Percentiles rank a stretch among this genome's conserved stretches.
These are phyloP conservation scores for Drosophila nikananu DNA, from an alignment of 1,140 invertebrate genomes.

Conservation along the genomic window DNA sequence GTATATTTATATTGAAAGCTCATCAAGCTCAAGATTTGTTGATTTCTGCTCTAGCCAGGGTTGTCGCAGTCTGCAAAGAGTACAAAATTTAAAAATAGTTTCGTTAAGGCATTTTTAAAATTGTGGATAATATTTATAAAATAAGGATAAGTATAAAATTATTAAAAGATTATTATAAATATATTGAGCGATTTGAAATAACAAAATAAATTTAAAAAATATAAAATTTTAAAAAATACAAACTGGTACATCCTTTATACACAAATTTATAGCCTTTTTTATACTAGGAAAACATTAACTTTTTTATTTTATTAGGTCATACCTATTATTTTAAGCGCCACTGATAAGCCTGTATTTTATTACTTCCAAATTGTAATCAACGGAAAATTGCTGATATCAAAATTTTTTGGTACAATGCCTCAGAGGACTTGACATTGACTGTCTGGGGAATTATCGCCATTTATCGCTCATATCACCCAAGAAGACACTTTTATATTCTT, in stretches of 20 bases:
- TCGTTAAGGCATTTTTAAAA: background rate
- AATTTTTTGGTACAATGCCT: background rate
- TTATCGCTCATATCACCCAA: constrained; percentile 34
- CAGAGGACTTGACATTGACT: constrained; percentile 14
- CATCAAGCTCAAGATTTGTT: background rate
- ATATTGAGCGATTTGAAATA: no score
- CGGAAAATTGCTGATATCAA: background rate
- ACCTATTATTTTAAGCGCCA: background rate
- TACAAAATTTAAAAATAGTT: background rate
- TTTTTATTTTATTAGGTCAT: constrained; percentile 2
- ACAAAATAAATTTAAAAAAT: no score
- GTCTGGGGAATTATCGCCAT: constrained; percentile 6
- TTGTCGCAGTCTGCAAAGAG: background rate
- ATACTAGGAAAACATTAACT: background rate
- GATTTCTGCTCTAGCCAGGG: background rate
- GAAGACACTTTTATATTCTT: constrained; percentile 42
- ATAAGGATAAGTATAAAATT: no score
- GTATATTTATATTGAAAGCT: constrained; percentile 6
- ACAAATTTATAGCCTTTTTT: rapidly evolving
- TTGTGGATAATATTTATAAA: no score
- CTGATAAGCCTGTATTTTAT: background rate
- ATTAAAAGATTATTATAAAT: no score
- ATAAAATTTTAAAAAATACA: background rate
- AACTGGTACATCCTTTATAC: background rate
- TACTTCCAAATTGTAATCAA: background rate